Conservation (phyloP, 2,888 invertebrate species). For the Dilophus febrilis region DNA sequence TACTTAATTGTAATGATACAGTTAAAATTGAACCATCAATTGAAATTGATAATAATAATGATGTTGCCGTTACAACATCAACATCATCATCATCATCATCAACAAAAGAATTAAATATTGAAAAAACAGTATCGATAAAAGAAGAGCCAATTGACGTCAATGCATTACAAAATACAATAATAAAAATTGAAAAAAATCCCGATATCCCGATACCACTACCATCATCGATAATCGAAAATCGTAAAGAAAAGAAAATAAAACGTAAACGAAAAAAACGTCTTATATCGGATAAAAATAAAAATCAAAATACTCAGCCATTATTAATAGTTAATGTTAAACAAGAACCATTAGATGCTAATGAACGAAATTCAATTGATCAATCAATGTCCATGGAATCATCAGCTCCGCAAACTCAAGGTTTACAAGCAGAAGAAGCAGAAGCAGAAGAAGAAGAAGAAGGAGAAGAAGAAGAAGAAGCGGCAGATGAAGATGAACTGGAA, state of each 20-base stretch:
- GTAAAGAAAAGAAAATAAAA: background rate
- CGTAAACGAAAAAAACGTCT: background rate
- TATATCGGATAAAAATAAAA: constrained; percentile 15
- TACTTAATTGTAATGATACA: too few species aligned
- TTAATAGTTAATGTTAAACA: constrained; percentile 26
- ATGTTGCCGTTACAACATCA: background rate
- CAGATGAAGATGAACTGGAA: constrained; percentile 8
- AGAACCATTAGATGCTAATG: constrained; percentile 21
- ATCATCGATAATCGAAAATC: background rate
- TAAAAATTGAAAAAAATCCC: background rate
- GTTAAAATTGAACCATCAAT: constrained; percentile 5
- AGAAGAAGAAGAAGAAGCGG: constrained; percentile 12
- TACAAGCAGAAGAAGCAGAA: background rate
- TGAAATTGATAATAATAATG: background rate
- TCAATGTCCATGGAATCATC: background rate
- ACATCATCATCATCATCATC: too few species aligned
- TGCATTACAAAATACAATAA: background rate
- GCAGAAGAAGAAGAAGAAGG: background rate
- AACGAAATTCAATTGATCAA: constrained; percentile 5
- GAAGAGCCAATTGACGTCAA: background rate
- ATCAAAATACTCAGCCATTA: constrained; percentile 15
- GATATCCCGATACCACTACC: too few species aligned
- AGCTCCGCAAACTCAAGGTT: background rate
- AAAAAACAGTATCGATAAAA: background rate
- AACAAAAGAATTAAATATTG: background rate